Evolutionary conservation across 2,113 vertebrate species (phyloP), one percentile per base, ranked within the genome.

Genomic region (Daphoenositta chrysoptera): DNA sequence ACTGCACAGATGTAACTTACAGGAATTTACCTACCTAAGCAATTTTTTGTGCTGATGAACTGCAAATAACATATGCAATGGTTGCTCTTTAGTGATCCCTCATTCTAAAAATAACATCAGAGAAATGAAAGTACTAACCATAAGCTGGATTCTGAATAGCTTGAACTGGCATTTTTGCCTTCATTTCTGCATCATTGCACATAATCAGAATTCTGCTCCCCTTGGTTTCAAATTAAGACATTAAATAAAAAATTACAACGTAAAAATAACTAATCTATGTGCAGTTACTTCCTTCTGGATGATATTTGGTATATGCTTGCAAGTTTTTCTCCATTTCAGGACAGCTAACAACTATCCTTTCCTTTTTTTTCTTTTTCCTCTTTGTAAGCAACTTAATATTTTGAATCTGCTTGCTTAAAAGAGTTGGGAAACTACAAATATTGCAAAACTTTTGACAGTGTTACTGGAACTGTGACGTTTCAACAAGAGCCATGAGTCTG

Each of bases 361-460:
- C 60, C 10, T 1, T 8, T 48, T 28, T 33, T 33, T 30, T 60
- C n/a, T 27, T 8, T 10, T 17, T 39, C 10, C 27, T 78, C 39
- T 53, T 69, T 14, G 37, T 42, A 30, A 26, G 14, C 54, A 92
- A 84, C 19, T 8, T 58, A 60, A 30, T 61, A 64, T 73, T 86
- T 91, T 73, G 69, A 23, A 66, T 80, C 39, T 87, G 30, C 66
- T 91, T 86, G 50, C 68, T 89, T 78, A 30, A 57, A 77, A 58
- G 63, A 71, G 69, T 89, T 96, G 80, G 9, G 77, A 92, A 96
- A 95, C 10, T 64, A 31, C 91, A 93, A 90, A 89, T 47, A 97
- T 95, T 94, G 91, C 95, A 92, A 78, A 89, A 95, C 56, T 22
- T 73, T 9, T 71, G 47, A n/a, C 17, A 54, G 27, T 15, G 14